A percentile compares a stretch with the other conserved stretches of the same genome.
Conservation (phyloP, 2,888 invertebrate species). For the Microdon myrmicae region DNA sequence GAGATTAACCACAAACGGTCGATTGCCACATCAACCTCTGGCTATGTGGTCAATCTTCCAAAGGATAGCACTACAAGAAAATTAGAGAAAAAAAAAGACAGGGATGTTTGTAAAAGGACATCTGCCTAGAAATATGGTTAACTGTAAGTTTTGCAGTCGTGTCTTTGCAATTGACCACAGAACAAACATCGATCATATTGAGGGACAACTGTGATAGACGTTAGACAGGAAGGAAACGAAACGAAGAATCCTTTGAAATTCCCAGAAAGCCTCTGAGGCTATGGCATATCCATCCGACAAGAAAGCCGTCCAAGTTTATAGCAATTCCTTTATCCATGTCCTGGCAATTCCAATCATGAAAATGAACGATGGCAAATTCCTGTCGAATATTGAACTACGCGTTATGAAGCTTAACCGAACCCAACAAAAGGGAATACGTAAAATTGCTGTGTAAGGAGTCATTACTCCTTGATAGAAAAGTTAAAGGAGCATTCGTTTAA, state of each 20-base stretch:
- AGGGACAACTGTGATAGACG: conserved; percentile 5
- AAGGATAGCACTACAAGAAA: too few species aligned
- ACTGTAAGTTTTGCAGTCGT: too few species aligned
- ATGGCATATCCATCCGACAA: conserved; percentile 1
- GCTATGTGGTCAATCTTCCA: too few species aligned
- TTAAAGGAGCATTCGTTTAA: conserved; percentile 12
- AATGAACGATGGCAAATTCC: conserved; percentile 47
- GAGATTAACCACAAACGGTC: too few species aligned
- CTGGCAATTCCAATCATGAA: conserved; percentile 23
- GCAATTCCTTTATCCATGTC: conserved; percentile 21
- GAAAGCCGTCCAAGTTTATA: conserved; percentile 15
- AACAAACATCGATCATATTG: conserved; percentile 29
- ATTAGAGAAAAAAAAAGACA: too few species aligned
- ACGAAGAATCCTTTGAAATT: too few species aligned
- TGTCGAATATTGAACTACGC: conserved; percentile 37
- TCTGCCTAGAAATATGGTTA: too few species aligned
- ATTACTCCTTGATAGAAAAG: not conserved
- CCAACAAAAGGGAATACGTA: conserved; percentile 30
- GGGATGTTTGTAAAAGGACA: too few species aligned
- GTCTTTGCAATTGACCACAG: conserved; percentile 28
- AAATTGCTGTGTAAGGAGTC: conserved; percentile 10
- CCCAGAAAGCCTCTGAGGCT: not conserved
- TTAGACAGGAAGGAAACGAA: conserved; percentile 12
- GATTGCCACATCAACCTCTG: too few species aligned
- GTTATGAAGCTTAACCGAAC: conserved; percentile 42